Evolutionary conservation across 2,888 invertebrate species (phyloP).

Genomic region (Trimorus sp.): DNA sequence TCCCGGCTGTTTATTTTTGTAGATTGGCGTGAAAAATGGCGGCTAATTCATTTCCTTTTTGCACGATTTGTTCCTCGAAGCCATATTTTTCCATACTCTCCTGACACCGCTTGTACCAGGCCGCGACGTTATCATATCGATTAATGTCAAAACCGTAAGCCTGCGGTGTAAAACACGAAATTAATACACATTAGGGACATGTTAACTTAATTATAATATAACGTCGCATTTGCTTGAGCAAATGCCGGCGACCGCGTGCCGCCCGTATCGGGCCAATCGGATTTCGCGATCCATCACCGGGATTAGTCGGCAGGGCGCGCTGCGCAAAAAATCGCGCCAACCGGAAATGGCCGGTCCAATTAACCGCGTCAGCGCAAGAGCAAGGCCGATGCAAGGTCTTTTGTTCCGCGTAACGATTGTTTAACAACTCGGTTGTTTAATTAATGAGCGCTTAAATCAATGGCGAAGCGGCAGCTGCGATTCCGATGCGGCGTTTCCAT

Average conservation of each 20-base stretch:
- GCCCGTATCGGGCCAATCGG: too few species aligned
- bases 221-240: background rate
- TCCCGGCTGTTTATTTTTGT: conserved; percentile 54
- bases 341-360: too few species aligned
- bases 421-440: too few species aligned
- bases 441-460: too few species aligned
- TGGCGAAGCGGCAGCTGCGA: too few species aligned
- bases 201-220: conserved; percentile 24
- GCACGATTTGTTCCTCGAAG: conserved; percentile 83
- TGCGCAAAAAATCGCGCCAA: too few species aligned
- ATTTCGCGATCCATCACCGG: too few species aligned
- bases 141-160: conserved; percentile 83
- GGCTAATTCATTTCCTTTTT: conserved; percentile 70
- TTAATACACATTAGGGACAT: conserved; percentile 34
- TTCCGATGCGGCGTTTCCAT: background rate
- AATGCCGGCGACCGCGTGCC: background rate
- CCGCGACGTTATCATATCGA: conserved; percentile 83
- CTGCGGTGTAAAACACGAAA: conserved; percentile 76
- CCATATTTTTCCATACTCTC: conserved; percentile 85
- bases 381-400: too few species aligned
- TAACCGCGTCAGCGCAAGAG: too few species aligned
- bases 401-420: too few species aligned
- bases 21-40: conserved; percentile 71
- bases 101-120: conserved; percentile 87
- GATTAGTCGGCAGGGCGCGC: too few species aligned